These are phyloP conservation scores for Hermatobates lingyangjiaoensis DNA, from an alignment of 1,140 invertebrate species.

Conservation along the genomic window DNA sequence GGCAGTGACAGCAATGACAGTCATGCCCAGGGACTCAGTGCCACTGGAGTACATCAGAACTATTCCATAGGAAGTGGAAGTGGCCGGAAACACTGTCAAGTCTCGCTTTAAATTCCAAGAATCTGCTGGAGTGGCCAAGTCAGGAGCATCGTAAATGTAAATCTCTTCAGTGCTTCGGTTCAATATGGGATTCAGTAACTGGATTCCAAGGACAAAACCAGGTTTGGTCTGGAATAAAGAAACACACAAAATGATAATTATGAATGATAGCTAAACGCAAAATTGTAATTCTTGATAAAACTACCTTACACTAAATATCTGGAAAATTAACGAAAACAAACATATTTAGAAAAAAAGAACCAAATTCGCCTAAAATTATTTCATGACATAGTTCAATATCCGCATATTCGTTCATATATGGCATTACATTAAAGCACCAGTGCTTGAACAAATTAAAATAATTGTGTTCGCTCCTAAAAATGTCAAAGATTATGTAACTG, in stretches of 20 bases:
- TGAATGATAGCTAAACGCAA: too few species aligned
- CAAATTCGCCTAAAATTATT: slow-evolving; percentile 5
- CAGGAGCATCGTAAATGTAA: slow-evolving; percentile 45
- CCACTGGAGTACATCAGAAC: slow-evolving; percentile 69
- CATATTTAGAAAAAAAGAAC: background rate
- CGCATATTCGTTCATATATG: too few species aligned
- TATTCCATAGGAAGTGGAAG: slow-evolving; percentile 64
- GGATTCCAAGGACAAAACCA: slow-evolving; percentile 52
- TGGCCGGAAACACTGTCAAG: slow-evolving; percentile 65
- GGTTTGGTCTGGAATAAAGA: slow-evolving; percentile 37
- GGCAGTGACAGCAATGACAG: slow-evolving; percentile 55
- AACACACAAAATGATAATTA: background rate
- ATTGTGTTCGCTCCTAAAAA: too few species aligned
- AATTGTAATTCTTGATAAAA: too few species aligned
- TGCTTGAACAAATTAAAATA: too few species aligned
- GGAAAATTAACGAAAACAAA: too few species aligned
- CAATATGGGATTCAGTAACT: slow-evolving; percentile 69
- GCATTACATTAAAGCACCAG: too few species aligned
- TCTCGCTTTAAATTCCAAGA: slow-evolving; percentile 63
- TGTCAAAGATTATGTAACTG: too few species aligned
- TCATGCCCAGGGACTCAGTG: slow-evolving; percentile 49
- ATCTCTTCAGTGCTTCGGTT: slow-evolving; percentile 70
- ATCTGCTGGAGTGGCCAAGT: slow-evolving; percentile 31
- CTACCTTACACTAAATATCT: too few species aligned
- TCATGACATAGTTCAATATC: too few species aligned